Conservation (phyloP, 2,113 vertebrate genomes). For the Nycticebus coucang region DNA sequence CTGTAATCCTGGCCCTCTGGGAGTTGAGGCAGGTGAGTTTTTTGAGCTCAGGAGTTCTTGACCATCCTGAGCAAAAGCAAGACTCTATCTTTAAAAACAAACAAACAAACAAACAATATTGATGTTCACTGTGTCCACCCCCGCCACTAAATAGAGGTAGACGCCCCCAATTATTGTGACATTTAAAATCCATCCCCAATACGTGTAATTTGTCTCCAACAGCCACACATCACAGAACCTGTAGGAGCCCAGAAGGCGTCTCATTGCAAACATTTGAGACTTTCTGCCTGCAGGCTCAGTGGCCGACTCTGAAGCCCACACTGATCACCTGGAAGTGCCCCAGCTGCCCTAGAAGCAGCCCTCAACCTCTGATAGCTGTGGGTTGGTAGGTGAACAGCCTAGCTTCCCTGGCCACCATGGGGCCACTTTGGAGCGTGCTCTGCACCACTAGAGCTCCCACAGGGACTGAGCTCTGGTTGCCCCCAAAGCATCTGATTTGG, state of each 20-base stretch:
- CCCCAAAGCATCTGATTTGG: rapidly evolving
- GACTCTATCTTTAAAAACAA: too few species aligned
- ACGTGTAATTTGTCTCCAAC: background rate
- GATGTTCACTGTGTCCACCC: background rate
- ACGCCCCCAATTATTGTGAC: background rate
- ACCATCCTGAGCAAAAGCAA: too few species aligned
- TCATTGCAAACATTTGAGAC: rapidly evolving
- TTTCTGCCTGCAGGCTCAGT: background rate
- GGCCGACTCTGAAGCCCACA: rapidly evolving
- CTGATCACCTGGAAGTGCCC: rapidly evolving
- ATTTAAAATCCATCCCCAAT: background rate
- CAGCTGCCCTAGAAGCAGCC: too few species aligned
- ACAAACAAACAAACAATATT: too few species aligned
- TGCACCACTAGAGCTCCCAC: rapidly evolving
- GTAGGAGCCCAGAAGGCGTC: background rate
- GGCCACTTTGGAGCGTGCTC: too few species aligned
- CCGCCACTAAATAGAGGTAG: background rate
- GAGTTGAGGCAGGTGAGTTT: too few species aligned
- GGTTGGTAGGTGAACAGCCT: rapidly evolving
- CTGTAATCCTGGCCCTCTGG: too few species aligned
- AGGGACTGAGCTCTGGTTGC: too few species aligned
- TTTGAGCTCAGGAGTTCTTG: too few species aligned
- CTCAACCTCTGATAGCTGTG: rapidly evolving
- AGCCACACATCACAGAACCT: background rate
- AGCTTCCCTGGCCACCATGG: too few species aligned